phyloP scores from a whole-genome alignment of 2,113 vertebrate genomes.

The Hiodon alosoides region DNA sequence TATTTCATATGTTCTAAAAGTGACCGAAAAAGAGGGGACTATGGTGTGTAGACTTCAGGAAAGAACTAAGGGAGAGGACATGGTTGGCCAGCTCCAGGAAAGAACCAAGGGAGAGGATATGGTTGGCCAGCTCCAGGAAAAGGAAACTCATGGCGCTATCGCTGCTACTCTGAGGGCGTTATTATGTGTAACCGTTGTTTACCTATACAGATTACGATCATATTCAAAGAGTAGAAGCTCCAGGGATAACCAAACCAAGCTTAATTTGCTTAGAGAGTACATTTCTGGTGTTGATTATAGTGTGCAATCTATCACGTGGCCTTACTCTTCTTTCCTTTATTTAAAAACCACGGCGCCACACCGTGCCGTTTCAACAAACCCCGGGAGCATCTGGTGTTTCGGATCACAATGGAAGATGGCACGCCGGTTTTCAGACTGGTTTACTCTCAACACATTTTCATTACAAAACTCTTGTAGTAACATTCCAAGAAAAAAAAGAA shows the following conservation, averaged over 20 bases:
- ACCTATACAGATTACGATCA: conserved; percentile 32
- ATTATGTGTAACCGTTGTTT: conserved; percentile 28
- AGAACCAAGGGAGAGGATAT: not conserved
- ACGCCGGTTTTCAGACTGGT: conserved; percentile 13
- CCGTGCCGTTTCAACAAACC: conserved; percentile 10
- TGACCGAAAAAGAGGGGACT: conserved; percentile 9
- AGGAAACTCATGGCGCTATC: conserved; percentile 19
- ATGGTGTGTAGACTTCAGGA: not conserved
- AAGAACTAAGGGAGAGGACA: conserved; percentile 2
- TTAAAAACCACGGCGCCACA: not conserved
- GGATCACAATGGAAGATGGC: not conserved
- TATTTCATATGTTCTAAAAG: conserved; percentile 31
- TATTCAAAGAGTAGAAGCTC: conserved; percentile 27
- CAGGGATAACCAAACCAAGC: conserved; percentile 29
- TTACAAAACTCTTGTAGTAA: conserved; percentile 15
- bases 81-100: conserved; percentile 5
- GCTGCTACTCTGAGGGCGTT: conserved; percentile 27
- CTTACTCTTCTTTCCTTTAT: conserved; percentile 34
- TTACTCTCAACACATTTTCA: conserved; percentile 11
- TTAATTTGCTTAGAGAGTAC: conserved; percentile 33
- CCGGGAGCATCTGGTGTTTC: not conserved
- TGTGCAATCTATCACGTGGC: conserved; percentile 44
- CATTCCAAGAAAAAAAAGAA: conserved; percentile 19
- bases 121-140: not conserved
- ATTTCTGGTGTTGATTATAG: conserved; percentile 41